Evolutionary conservation across 2,888 invertebrate species (phyloP), one percentile per base, ranked within the genome.

Genomic region (Biston stratarius): DNA sequence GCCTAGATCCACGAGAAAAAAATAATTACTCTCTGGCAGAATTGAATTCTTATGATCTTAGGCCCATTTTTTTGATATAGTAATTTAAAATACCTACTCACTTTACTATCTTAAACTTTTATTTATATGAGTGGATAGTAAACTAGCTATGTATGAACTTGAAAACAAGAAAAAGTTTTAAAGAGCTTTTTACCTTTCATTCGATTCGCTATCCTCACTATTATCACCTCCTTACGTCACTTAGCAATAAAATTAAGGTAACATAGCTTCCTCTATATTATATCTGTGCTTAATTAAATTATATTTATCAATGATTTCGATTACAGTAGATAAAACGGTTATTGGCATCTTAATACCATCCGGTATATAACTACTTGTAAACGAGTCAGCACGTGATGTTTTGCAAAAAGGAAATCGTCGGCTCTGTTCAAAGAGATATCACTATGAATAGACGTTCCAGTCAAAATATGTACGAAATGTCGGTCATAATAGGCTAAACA

Each of bases 391-490:
- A 87, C 88, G 86, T 88, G 88, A 88, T 86, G 67, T 75, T 82
- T 88, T 83, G 88, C 87, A 81, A 89, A 87, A 84, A 83, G 72
- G 72, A 71, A 77, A 73, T 72, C 74, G 87, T 84, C 91, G 90
- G 90, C 80, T 70, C 61, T 65, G 24, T 61, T 85, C 89, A 92
- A 92, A 92, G 85, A 52, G 44, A 70, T 69, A 70, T 73, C 69
- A 66, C 76, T 74, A 74, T 79, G 77, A 83, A 89, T 84, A 85
- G 87, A 82, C 80, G 81, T 83, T 77, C 83, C 67, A 89, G 92
- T 94, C 93, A 93, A 92, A 94, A 94, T 91, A 93, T 93, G 90
- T 93, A 91, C 91, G 91, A 38, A 91, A 89, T 83, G 83, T 78
- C 77, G 73, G 82, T 78, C 85, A 81, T 91, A 90, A 90, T 91